phyloP scores from a whole-genome alignment of 2,888 invertebrate genomes.

The Alsophila aescularia region DNA sequence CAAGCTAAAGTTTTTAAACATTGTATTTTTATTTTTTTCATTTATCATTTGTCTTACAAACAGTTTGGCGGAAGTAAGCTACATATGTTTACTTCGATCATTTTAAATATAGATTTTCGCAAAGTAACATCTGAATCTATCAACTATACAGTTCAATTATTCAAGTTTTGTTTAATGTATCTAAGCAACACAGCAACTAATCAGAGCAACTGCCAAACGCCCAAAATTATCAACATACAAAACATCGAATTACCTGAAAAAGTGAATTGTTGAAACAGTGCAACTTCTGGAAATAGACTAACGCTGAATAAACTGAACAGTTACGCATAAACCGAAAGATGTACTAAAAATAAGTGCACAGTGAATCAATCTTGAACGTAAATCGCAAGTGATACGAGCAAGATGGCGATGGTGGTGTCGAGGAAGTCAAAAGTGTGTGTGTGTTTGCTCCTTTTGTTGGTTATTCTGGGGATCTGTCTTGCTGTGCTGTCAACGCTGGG shows the following conservation, averaged over 20 bases:
- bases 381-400: constrained; percentile 31
- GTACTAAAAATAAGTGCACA: constrained; percentile 29
- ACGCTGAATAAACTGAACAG: constrained; percentile 19
- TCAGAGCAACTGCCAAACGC: too few species aligned
- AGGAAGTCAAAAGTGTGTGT: constrained; percentile 67
- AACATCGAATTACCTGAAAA: background rate
- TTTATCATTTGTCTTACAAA: too few species aligned
- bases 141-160: too few species aligned
- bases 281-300: constrained; percentile 20
- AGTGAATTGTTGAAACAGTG: constrained; percentile 2
- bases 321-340: constrained; percentile 17
- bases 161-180: too few species aligned
- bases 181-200: too few species aligned
- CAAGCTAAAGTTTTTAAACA: too few species aligned
- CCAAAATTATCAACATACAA: background rate
- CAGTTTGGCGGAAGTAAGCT: too few species aligned
- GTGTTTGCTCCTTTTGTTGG: constrained; percentile 57
- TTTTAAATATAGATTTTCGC: too few species aligned
- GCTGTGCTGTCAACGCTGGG: constrained; percentile 65
- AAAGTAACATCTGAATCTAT: too few species aligned
- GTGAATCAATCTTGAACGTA: constrained; percentile 21
- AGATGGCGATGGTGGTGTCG: constrained; percentile 77
- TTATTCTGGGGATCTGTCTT: constrained; percentile 62
- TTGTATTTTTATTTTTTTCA: too few species aligned
- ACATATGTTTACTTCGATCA: too few species aligned